Conservation (phyloP, 2,113 vertebrate species). For the Oreotrochilus melanogaster region DNA sequence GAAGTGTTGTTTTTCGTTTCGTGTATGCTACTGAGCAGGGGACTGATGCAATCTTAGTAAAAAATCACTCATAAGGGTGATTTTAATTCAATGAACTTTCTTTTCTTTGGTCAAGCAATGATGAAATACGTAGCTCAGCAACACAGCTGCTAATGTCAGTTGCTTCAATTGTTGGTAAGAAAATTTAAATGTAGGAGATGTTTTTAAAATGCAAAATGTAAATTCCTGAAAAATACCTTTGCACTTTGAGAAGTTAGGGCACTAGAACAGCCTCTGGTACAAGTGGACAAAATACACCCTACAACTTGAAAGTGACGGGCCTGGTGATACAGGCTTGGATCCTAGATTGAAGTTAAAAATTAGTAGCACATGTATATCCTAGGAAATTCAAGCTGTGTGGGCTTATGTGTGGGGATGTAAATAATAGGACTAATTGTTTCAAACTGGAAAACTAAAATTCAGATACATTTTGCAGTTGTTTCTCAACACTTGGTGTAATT, state of each 20-base stretch:
- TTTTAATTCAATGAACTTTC: not conserved
- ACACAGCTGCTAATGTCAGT: constrained; percentile 37
- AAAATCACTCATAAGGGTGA: constrained; percentile 1
- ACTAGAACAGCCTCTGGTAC: not conserved
- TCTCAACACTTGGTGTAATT: not conserved
- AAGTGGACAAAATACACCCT: not conserved
- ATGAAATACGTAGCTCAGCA: not conserved
- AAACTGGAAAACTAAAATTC: constrained; percentile 29
- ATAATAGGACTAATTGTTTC: constrained; percentile 22
- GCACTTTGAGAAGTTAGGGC: not conserved
- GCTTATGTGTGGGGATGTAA: not conserved
- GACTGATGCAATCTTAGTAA: constrained; percentile 6
- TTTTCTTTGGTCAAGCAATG: constrained; percentile 12
- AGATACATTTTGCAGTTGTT: not conserved
- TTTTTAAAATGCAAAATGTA: constrained; percentile 37
- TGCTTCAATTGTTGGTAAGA: constrained; percentile 27
- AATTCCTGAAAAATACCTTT: constrained; percentile 56
- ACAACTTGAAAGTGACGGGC: not conserved
- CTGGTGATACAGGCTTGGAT: not conserved
- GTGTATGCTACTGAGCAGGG: not conserved
- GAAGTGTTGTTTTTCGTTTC: not conserved
- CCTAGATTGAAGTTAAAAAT: not conserved
- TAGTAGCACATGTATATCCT: constrained; percentile 7
- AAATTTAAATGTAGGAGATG: constrained; percentile 3
- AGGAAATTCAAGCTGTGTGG: constrained; percentile 34